Base-by-base conservation (phyloP, 2,797 vertebrate species). In the Muscicapa striata region DNA sequence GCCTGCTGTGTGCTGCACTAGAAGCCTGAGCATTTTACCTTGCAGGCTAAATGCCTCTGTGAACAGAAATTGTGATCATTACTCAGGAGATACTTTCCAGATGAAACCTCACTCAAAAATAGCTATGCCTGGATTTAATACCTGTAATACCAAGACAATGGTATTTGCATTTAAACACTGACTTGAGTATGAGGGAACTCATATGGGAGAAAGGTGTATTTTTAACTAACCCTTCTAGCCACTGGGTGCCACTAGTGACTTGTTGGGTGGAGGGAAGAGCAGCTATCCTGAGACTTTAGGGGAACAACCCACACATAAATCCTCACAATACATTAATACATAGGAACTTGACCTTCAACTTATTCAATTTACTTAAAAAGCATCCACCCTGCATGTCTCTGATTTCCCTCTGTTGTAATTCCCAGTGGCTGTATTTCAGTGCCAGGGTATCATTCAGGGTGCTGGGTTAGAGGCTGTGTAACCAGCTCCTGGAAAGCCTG, bases 161-260 rank as follows among this genome's bases (percentile, higher is more conserved):
- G 54, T 78, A 59, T 82, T 82, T 96, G 86, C 68, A 89, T 94
- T 95, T 91, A 84, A 89, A 88, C 17, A 22, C 27, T 16, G 22
- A 57, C 49, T 87, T 48, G 41, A 26, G 49, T 62, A 82, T 2
- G 6, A 75, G 29, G 59, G 48, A 72, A 83, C 75, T 36, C 34
- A 27, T 5, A 30, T 74, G 78, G 87, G 49, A 58, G 59, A 89
- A 89, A 94, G 81, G 74, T 74, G 78, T 74, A 41, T 41, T 90
- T 89, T 84, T 89, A 38, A 93, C 97, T 94, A 97, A 97, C 97
- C 94, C 92, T 95, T 95, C 79, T 48, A 97, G 87, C 95, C 97
- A 86, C 96, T 95, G 96, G 95, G 94, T 93, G 96, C 96, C 93
- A 97, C 96, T 96, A 85, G 88, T 94, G 88, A 96, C 94, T 95